Evolutionary conservation across 2,888 invertebrate species (phyloP).

Genomic region (Volucella inanis): DNA sequence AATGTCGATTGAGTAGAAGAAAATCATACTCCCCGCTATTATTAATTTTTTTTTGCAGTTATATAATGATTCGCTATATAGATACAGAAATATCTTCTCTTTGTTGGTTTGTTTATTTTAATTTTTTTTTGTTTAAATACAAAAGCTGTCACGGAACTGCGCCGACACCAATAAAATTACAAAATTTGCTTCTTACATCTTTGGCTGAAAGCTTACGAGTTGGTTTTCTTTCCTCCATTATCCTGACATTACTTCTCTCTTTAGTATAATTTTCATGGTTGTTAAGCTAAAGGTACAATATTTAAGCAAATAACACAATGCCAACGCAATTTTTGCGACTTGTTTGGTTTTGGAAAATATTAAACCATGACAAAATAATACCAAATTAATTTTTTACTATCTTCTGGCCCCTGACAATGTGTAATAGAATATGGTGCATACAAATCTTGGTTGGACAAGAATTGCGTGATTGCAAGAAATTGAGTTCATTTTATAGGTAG

Average conservation of each 20-base stretch:
- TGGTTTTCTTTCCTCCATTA: not conserved
- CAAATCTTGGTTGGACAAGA: no score
- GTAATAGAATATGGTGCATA: not conserved
- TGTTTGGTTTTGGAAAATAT: not conserved
- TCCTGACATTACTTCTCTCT: not conserved
- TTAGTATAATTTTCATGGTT: not conserved
- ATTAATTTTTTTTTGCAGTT: not conserved
- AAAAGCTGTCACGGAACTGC: no score
- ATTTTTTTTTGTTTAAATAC: conserved; percentile 5
- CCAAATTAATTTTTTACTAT: not conserved
- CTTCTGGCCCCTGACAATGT: not conserved
- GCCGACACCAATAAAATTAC: conserved; percentile 36
- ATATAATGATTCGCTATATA: conserved; percentile 3
- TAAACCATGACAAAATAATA: not conserved
- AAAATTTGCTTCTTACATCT: conserved; percentile 50
- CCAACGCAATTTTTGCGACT: not conserved
- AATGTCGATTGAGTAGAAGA: not conserved
- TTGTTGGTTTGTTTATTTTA: conserved; percentile 55
- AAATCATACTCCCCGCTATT: not conserved
- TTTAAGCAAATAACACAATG: not conserved
- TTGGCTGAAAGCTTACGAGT: not conserved
- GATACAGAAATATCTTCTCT: conserved; percentile 10
- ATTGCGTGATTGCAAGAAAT: no score
- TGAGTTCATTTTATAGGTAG: no score
- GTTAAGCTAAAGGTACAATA: not conserved